These are phyloP conservation scores for Harpagoxenus sublaevis DNA, from an alignment of 2,888 invertebrate species.

Conservation along the genomic window DNA sequence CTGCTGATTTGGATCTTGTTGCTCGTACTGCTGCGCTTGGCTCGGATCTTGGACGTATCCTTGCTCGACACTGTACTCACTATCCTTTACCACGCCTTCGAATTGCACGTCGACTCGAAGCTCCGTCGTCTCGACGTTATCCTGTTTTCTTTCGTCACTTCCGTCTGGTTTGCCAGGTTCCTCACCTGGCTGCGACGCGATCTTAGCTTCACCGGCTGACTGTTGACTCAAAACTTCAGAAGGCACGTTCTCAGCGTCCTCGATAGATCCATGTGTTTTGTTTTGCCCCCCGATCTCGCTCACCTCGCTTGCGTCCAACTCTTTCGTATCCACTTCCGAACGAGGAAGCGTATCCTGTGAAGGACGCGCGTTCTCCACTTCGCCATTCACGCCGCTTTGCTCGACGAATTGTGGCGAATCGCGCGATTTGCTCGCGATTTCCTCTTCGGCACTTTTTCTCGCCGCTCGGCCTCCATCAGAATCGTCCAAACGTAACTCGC, in stretches of 20 bases:
- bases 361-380: constrained; percentile 2
- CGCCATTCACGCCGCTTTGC: neutral
- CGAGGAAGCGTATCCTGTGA: neutral
- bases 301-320: neutral
- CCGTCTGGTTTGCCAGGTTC: neutral
- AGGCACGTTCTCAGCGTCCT: neutral
- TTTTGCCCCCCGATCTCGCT: neutral
- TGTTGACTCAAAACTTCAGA: neutral
- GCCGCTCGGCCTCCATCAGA: constrained; percentile 5
- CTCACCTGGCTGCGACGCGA: neutral
- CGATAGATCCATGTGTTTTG: neutral
- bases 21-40: constrained; percentile 57
- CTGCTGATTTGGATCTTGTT: constrained; percentile 66
- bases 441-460: neutral
- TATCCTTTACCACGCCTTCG: constrained; percentile 35
- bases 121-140: neutral
- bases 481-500: constrained; percentile 58
- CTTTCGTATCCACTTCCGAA: neutral
- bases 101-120: constrained; percentile 25
- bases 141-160: constrained; percentile 21
- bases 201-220: neutral
- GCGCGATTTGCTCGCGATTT: constrained; percentile 22
- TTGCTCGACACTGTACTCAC: constrained; percentile 45
- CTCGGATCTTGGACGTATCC: constrained; percentile 58
- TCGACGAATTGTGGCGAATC: constrained; percentile 1